A percentile compares a stretch with the other conserved stretches of the same genome.
Conservation (phyloP, 2,113 vertebrate genomes). For the Taxidea taxus region DNA sequence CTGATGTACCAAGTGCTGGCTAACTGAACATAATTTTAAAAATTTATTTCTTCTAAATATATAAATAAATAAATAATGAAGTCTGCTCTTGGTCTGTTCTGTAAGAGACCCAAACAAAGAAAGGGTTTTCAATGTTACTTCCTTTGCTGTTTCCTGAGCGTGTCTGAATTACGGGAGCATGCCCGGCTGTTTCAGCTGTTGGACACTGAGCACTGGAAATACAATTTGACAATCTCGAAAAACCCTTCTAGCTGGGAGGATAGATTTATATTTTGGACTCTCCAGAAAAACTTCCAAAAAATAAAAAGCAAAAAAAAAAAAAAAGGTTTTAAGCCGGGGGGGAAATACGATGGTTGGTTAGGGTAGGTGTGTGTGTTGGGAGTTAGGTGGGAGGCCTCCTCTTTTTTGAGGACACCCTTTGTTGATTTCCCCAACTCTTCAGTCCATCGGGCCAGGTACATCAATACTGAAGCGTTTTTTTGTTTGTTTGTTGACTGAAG, state of each 20-base stretch:
- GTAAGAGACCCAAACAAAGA: background rate
- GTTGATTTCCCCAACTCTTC: background rate
- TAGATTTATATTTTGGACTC: background rate
- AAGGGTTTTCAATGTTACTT: background rate
- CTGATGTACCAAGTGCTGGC: too few relatives aligned
- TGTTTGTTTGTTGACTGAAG: background rate
- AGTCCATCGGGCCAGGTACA: too few relatives aligned
- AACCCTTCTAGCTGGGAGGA: background rate
- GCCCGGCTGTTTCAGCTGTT: background rate
- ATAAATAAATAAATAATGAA: background rate
- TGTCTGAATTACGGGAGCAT: background rate
- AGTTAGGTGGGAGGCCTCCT: rapidly evolving
- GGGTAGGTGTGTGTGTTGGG: background rate
- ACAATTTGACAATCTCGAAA: background rate
- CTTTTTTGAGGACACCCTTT: background rate
- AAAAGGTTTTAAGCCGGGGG: background rate
- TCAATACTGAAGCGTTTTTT: background rate
- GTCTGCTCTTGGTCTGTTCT: background rate
- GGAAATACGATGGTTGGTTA: background rate
- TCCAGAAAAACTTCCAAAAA: background rate
- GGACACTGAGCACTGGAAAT: background rate
- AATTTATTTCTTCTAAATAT: too few relatives aligned
- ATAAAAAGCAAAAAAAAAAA: too few relatives aligned
- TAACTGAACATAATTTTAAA: too few relatives aligned
- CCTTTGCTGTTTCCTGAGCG: background rate